These are phyloP conservation scores for Pygoscelis adeliae DNA, from an alignment of 2,113 vertebrate species.

Conservation along the genomic window DNA sequence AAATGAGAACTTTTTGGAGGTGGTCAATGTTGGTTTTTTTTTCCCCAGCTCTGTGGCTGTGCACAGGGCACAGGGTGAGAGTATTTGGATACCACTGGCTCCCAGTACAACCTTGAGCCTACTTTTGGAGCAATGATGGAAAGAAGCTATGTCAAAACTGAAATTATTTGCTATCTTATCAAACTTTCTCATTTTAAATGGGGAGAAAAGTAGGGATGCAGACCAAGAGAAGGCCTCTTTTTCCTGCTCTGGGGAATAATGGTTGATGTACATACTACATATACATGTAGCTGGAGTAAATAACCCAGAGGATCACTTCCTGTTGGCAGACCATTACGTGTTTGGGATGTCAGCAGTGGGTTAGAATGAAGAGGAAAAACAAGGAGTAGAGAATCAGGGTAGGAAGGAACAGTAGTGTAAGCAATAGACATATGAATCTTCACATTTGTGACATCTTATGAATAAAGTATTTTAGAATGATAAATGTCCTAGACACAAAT, in stretches of 20 bases:
- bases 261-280: too few relatives aligned
- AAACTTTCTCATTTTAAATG: neutral
- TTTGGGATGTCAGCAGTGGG: neutral
- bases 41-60: neutral
- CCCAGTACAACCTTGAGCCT: neutral
- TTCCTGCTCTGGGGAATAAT: accelerated
- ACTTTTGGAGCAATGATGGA: neutral
- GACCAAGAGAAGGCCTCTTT: neutral
- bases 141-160: neutral
- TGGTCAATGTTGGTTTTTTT: too few relatives aligned
- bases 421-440: neutral
- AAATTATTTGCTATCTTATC: neutral
- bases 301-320: neutral
- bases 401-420: neutral
- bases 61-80: neutral
- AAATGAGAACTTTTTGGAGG: neutral
- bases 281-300: neutral
- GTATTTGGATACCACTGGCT: neutral
- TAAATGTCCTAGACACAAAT: neutral
- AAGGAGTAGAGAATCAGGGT: neutral
- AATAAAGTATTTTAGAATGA: neutral
- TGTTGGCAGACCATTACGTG: neutral
- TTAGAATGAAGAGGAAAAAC: neutral
- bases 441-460: neutral
- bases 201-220: neutral